These are phyloP conservation scores for Dinothrombium tinctorium DNA, from an alignment of 1,140 invertebrate species.

Conservation along the genomic window DNA sequence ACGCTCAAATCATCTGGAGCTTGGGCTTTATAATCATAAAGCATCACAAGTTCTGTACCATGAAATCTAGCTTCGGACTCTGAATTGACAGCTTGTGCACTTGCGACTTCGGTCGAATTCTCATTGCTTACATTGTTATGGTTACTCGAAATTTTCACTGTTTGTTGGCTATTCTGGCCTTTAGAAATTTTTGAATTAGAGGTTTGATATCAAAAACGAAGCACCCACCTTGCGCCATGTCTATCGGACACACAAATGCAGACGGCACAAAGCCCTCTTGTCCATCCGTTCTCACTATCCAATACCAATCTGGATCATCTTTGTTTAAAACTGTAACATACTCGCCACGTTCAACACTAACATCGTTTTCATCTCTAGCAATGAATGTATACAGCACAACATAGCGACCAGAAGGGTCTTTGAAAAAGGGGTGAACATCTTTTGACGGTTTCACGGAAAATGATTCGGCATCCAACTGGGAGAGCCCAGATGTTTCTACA, in stretches of 20 bases:
- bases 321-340: conserved; percentile 79
- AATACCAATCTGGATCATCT: conserved; percentile 86
- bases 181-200: not conserved
- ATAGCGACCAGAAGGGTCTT: conserved; percentile 73
- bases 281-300: conserved; percentile 70
- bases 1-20: conserved; percentile 73
- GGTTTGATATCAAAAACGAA: not conserved
- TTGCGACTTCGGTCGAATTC: conserved; percentile 2
- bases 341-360: conserved; percentile 73
- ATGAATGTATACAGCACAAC: conserved; percentile 81
- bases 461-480: conserved; percentile 2
- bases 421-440: conserved; percentile 60
- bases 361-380: conserved; percentile 75
- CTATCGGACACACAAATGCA: conserved; percentile 73
- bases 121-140: not conserved
- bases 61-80: conserved; percentile 31
- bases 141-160: not conserved
- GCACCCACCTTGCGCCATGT: conserved; percentile 31
- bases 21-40: conserved; percentile 83
- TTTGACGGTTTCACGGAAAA: conserved; percentile 17
- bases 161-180: no score
- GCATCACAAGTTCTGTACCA: conserved; percentile 53
- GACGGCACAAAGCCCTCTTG: conserved; percentile 87
- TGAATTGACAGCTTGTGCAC: conserved; percentile 9
- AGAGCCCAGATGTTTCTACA: no score